These are phyloP conservation scores for Hippocampus kuda DNA, from an alignment of 2,797 vertebrate genomes.

Conservation along the genomic window DNA sequence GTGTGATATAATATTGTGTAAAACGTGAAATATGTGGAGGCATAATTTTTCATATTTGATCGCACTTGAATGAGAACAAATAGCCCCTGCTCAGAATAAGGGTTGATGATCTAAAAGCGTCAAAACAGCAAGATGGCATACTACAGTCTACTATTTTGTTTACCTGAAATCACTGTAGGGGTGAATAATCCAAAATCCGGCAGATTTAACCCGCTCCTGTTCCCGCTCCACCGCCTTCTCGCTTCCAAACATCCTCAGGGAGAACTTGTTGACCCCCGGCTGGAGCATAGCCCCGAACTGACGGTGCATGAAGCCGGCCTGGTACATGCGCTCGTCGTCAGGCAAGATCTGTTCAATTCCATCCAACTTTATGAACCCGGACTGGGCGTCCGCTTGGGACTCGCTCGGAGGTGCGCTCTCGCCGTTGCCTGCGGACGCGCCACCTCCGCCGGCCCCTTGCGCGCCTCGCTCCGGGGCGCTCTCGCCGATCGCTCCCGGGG, in stretches of 20 bases:
- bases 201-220: constrained; percentile 94
- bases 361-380: constrained; percentile 82
- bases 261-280: constrained; percentile 99
- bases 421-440: constrained; percentile 48
- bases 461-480: constrained; percentile 57
- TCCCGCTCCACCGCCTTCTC: constrained; percentile 98
- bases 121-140: constrained; percentile 4
- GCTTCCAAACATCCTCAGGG: constrained; percentile 98
- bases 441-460: constrained; percentile 57
- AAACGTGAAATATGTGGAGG: no score
- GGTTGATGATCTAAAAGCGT: background rate
- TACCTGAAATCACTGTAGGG: constrained; percentile 99
- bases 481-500: constrained; percentile 66
- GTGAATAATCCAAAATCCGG: constrained; percentile 99
- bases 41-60: background rate
- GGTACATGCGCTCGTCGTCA: constrained; percentile 85
- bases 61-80: background rate
- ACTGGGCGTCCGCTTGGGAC: constrained; percentile 61
- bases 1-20: background rate
- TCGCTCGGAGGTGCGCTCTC: constrained; percentile 46
- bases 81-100: background rate
- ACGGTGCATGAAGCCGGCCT: constrained; percentile 92
- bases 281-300: constrained; percentile 97
- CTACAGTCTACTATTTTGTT: constrained; percentile 25
- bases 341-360: constrained; percentile 84